A percentile compares a stretch with the other conserved stretches of the same genome.
Evolutionary conservation across 2,888 invertebrate species (phyloP).

Genomic region (Ectobius pallidus): DNA sequence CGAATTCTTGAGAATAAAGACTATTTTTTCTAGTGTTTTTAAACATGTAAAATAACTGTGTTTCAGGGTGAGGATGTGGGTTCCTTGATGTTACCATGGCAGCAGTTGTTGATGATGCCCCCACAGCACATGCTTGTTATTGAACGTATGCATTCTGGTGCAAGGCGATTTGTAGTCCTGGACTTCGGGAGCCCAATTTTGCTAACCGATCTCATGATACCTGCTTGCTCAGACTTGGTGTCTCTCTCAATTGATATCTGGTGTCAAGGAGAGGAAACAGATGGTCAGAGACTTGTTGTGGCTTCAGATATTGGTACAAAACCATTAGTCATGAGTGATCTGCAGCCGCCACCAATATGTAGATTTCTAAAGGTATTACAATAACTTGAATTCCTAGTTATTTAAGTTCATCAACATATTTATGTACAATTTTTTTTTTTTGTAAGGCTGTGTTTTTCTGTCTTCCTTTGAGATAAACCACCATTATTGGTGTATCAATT

Average conservation of each 20-base stretch:
- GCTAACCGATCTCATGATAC: conserved; percentile 85
- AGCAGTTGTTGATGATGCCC: conserved; percentile 78
- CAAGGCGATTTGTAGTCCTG: conserved; percentile 87
- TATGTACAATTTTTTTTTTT: no score
- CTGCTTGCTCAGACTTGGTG: conserved; percentile 79
- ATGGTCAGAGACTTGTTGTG: conserved; percentile 82
- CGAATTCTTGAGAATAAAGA: no score
- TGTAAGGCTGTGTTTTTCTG: no score
- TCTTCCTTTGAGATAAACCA: no score
- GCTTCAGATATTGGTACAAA: conserved; percentile 87
- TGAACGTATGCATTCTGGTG: conserved; percentile 92
- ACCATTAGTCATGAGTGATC: conserved; percentile 83
- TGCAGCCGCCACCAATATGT: conserved; percentile 89
- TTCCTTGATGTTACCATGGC: conserved; percentile 63
- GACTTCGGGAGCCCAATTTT: conserved; percentile 89
- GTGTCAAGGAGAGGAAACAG: conserved; percentile 84
- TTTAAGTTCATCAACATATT: no score
- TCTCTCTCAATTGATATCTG: conserved; percentile 90
- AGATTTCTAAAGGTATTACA: conserved; percentile 79
- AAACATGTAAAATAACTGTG: no score
- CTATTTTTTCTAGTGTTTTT: no score
- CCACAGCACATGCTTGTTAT: conserved; percentile 84
- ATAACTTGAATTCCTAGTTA: no score
- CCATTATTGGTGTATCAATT: no score
- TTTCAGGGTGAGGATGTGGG: conserved; percentile 23